A percentile compares a stretch with the other conserved stretches of the same genome.
Evolutionary conservation across 2,888 invertebrate genomes (phyloP).

Genomic region (Drosophila anomalata): DNA sequence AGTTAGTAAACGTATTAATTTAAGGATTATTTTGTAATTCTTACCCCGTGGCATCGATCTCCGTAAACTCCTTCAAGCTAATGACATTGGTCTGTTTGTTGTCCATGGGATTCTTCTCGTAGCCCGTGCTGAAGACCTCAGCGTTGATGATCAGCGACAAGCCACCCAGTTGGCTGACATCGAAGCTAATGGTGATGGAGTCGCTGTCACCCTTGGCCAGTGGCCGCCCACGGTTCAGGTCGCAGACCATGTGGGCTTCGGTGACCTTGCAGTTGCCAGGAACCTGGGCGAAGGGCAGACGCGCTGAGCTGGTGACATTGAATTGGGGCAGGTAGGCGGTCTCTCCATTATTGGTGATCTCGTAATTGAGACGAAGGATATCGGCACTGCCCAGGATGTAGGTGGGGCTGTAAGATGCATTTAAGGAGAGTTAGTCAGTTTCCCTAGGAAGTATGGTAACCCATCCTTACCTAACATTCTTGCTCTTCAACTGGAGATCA

Average conservation of each 20-base stretch:
- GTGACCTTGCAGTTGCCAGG: conserved; percentile 80
- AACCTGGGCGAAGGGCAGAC: conserved; percentile 80
- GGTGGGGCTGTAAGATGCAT: conserved; percentile 65
- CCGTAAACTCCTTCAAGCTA: conserved; percentile 80
- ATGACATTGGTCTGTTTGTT: conserved; percentile 77
- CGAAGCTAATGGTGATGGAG: conserved; percentile 78
- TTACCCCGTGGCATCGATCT: conserved; percentile 83
- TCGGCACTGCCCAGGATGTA: conserved; percentile 82
- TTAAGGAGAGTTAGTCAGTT: not conserved
- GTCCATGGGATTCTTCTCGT: conserved; percentile 75
- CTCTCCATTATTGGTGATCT: conserved; percentile 84
- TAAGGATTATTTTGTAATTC: not conserved
- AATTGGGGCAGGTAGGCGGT: conserved; percentile 85
- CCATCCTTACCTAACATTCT: conserved; percentile 67
- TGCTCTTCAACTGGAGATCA: conserved; percentile 79
- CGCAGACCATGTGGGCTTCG: conserved; percentile 78
- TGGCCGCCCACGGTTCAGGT: conserved; percentile 80
- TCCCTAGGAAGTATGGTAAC: not conserved
- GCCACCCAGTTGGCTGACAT: conserved; percentile 81
- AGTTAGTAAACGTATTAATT: accelerated
- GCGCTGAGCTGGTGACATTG: conserved; percentile 83
- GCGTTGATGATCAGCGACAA: conserved; percentile 76
- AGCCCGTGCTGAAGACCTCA: conserved; percentile 82
- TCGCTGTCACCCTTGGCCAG: conserved; percentile 75
- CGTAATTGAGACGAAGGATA: conserved; percentile 80